Conservation (phyloP, 2,113 vertebrate genomes). For the Elachura formosa region DNA sequence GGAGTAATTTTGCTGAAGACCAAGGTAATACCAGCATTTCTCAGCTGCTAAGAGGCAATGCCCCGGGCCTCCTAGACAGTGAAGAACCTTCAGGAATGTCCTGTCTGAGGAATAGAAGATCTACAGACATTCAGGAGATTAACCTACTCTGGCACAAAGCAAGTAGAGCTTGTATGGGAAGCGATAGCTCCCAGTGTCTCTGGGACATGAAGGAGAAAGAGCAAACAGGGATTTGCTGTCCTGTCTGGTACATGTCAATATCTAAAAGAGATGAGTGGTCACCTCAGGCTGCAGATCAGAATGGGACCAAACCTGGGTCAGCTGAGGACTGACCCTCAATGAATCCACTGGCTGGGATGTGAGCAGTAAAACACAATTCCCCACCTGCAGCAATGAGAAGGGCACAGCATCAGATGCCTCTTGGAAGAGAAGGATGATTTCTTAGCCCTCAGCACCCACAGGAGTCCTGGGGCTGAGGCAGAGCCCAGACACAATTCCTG, state of each 20-base stretch:
- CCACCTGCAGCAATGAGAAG: neutral
- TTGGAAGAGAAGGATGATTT: neutral
- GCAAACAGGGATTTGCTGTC: neutral
- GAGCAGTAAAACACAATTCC: neutral
- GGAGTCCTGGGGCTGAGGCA: neutral
- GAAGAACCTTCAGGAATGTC: neutral
- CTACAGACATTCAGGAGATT: neutral
- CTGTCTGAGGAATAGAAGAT: neutral
- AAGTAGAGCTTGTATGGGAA: neutral
- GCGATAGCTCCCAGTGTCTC: neutral
- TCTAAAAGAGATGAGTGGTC: neutral
- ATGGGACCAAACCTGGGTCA: neutral
- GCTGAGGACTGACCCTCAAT: neutral
- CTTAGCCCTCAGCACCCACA: neutral
- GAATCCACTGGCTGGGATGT: neutral
- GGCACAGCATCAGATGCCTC: neutral
- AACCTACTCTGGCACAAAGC: neutral
- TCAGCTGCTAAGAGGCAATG: neutral
- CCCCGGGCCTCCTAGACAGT: neutral
- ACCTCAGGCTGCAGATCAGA: neutral
- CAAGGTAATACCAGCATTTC: neutral
- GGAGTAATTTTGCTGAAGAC: neutral
- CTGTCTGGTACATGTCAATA: neutral
- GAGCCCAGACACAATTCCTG: neutral
- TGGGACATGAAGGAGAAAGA: neutral